Base-by-base conservation (phyloP, 1,140 invertebrate genomes). In the Apolygus lucorum region DNA sequence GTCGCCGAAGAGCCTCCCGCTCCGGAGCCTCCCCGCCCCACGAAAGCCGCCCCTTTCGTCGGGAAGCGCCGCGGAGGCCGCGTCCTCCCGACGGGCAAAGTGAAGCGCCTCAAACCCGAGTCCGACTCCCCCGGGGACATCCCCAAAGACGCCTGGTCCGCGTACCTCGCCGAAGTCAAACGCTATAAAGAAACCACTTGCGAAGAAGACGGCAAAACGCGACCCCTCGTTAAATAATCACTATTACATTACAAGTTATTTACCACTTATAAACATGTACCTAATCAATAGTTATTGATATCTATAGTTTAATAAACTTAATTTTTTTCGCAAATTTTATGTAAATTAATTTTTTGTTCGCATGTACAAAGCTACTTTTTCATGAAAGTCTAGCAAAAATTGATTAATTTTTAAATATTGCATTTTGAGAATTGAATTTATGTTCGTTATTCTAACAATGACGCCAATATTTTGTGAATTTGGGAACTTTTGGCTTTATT, bases 141-240 rank as follows among this genome's bases (percentile, higher is more conserved):
- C 26, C 87, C 88, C 0, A 91, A 90, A 78, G 92, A 95, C 80
- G 91, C 93, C 4, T 96, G 93, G 93, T 90, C 91, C 0, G 79
- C 92, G 1, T 96, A 96, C 76, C 88, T 96, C 86, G 89, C 88
- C 27, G 93, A 96, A 85, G 93, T 96, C 4, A 90, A 92, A 77
- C 90, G 91, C 76, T 96, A 96, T 75, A 88, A 91, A 76, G 91
- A 93, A 78, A 89, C 91, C 62, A 92, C 90, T 68, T 95, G 93
- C 79, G 90, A 95, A 78, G 92, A 95, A 77, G 87, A 92, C 73
- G 79, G 80, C 8, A 94, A 93, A 79, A 95, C 91, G 63, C 83
- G 93, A 74, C 92, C 92, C 14, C 82, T 96, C 64, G 92, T 96
- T 52, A 95, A 96, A 86, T 96, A 86, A 82, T 71, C 70, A 64